phyloP scores from a whole-genome alignment of 2,113 vertebrate species.

The Pyrgilauda ruficollis region DNA sequence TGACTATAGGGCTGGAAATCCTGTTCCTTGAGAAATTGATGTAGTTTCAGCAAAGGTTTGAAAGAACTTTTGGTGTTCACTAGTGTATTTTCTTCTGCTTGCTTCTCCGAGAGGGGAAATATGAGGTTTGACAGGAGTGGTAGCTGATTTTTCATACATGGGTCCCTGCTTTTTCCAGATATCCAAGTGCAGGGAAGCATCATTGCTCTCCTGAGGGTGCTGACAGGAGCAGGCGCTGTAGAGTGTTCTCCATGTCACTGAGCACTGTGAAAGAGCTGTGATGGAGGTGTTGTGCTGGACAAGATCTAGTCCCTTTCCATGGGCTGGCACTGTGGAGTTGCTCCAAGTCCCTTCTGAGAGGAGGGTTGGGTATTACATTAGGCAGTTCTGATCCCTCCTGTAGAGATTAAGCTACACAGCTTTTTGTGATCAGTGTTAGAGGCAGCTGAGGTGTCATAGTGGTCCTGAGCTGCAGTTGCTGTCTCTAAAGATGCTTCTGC shows the following conservation, averaged over 20 bases:
- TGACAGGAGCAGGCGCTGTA: background rate
- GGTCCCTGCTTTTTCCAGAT: background rate
- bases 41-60: background rate
- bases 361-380: accelerated
- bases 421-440: background rate
- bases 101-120: background rate
- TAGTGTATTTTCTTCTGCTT: background rate
- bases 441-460: background rate
- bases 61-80: background rate
- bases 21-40: background rate
- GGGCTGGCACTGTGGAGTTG: background rate
- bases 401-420: background rate
- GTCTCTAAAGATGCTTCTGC: background rate
- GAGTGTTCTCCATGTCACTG: background rate
- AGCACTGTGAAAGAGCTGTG: background rate
- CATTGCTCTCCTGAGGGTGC: accelerated
- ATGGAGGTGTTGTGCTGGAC: background rate
- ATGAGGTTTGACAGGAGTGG: background rate
- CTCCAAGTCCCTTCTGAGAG: background rate
- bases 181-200: background rate
- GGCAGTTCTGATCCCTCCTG: background rate
- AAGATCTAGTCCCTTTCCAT: background rate
- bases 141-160: accelerated
- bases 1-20: background rate
- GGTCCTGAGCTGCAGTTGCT: background rate